Percentiles rank a stretch among this genome's conserved stretches.
Conservation (phyloP, 2,888 invertebrate genomes). For the Labia minor region DNA sequence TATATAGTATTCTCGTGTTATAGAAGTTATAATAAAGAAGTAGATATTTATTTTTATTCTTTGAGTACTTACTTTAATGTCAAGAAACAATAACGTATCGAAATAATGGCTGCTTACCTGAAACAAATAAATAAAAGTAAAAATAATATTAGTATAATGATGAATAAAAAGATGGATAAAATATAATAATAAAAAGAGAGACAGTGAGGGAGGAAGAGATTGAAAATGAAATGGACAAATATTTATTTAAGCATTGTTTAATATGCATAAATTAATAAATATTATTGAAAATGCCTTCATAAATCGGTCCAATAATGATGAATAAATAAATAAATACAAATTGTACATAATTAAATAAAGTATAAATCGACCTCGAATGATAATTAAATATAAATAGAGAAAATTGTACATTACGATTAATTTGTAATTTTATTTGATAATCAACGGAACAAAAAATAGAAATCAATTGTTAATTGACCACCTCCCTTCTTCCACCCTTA, state of each 20-base stretch:
- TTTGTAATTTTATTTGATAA: too few species aligned
- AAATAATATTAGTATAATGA: background rate
- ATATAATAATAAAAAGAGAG: background rate
- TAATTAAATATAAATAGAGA: too few species aligned
- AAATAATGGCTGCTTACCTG: background rate
- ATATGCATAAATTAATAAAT: background rate
- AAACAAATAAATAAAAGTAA: background rate
- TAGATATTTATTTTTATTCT: too few species aligned
- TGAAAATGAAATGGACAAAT: background rate
- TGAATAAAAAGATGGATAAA: too few species aligned
- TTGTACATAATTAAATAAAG: constrained; percentile 13
- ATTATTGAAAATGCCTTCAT: background rate
- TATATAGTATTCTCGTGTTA: too few species aligned
- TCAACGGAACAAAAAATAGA: too few species aligned
- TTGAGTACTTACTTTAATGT: too few species aligned
- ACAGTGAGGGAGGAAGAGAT: background rate
- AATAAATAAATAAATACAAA: constrained; percentile 13
- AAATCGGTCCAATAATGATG: constrained; percentile 1
- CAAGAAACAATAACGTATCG: too few species aligned
- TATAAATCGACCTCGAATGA: background rate
- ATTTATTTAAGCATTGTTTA: constrained; percentile 13
- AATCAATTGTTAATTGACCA: too few species aligned
- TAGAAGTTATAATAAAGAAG: too few species aligned
- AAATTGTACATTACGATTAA: too few species aligned
- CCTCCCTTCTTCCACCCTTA: background rate